Conservation (phyloP, 2,888 invertebrate species). For the Drosophila paranaensis region DNA sequence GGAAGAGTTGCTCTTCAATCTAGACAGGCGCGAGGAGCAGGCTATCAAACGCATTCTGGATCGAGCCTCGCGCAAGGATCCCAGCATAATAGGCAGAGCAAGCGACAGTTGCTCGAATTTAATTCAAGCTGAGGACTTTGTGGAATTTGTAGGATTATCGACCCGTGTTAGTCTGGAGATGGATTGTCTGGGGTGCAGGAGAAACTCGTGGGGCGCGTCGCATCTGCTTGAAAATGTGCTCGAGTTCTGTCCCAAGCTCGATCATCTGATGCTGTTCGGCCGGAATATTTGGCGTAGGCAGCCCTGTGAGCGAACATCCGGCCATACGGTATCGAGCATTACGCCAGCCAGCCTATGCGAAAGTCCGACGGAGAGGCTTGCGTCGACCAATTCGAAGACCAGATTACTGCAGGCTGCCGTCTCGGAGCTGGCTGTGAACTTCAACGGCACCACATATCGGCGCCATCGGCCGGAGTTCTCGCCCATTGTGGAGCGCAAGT, state of each 20-base stretch:
- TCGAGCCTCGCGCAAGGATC: constrained; percentile 15
- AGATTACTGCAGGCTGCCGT: accelerated
- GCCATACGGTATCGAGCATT: constrained; percentile 16
- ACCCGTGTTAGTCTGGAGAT: constrained; percentile 35
- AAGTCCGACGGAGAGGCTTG: accelerated
- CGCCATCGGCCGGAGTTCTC: constrained; percentile 44
- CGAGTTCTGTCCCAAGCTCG: constrained; percentile 56
- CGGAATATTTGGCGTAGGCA: constrained; percentile 4
- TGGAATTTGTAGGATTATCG: constrained; percentile 60
- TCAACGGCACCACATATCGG: constrained; percentile 53
- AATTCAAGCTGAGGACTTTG: background rate
- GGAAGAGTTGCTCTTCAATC: constrained; percentile 54
- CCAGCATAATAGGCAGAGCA: background rate
- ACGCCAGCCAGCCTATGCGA: background rate
- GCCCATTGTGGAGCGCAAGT: constrained; percentile 56
- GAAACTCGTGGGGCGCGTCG: constrained; percentile 54
- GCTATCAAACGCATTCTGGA: constrained; percentile 58
- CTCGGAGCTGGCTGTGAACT: constrained; percentile 28
- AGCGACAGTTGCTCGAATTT: background rate
- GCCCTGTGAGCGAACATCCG: constrained; percentile 10
- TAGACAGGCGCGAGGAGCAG: constrained; percentile 55
- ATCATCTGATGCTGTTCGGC: constrained; percentile 62
- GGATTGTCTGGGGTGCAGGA: constrained; percentile 11
- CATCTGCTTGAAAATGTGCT: constrained; percentile 45
- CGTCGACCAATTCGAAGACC: background rate